Evolutionary conservation across 2,113 vertebrate species (phyloP), one percentile per base, ranked within the genome.

Genomic region (Catharus minimus): DNA sequence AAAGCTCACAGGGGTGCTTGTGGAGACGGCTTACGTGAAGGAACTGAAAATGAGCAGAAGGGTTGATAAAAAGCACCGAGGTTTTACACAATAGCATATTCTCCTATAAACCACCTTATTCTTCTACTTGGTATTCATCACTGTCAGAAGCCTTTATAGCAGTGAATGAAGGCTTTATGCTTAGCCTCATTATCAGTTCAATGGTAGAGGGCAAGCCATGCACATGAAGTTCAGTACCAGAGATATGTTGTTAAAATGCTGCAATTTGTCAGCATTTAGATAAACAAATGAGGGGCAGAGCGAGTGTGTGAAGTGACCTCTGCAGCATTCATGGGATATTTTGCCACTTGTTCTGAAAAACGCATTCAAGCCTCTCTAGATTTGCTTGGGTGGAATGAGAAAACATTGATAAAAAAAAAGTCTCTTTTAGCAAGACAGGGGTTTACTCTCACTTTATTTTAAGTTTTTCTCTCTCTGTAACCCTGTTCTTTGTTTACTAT

Each of bases 191-290:
- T 98, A 98, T 98, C 97, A 93, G 92, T 96, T 97, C 97, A 97
- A 94, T 97, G 97, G 98, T 96, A 97, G 97, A 91, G 96, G 96
- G 95, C 92, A 97, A 90, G 66, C 74, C 97, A 76, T 95, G 97
- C 98, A 97, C 98, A 97, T 98, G 93, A 97, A 95, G 95, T 92
- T 93, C 91, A 96, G 90, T 89, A 92, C 94, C 90, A 95, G 86
- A 97, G 97, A 98, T 97, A 98, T 94, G 95, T 96, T 96, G 96
- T 96, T 97, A 97, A 98, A 98, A 98, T 97, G 93, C 97, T 95
- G 96, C 98, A 98, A 98, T 98, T 98, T 98, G 98, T 98, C 98
- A 98, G 97, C 96, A 97, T 98, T 98, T 97, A 98, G 97, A 97
- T 97, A 97, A 98, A 98, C 97, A 98, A 98, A 98, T 97, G 97